phyloP scores from a whole-genome alignment of 2,113 vertebrate species.

The Stigmatopora argus region DNA sequence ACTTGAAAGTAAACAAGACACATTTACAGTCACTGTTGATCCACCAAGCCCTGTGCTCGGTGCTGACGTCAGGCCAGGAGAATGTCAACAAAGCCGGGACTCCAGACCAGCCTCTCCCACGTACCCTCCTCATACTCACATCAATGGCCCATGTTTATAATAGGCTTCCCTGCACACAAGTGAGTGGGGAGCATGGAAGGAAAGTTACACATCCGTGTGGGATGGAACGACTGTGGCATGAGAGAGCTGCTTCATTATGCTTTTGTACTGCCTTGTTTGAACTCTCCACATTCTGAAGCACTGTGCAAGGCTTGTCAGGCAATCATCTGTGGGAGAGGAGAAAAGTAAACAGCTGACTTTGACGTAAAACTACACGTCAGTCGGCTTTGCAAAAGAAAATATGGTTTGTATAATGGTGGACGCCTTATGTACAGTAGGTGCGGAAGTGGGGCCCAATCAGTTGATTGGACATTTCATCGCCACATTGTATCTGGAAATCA shows the following conservation, averaged over 20 bases:
- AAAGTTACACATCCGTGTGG: slow-evolving; percentile 57
- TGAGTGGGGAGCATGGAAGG: slow-evolving; percentile 25
- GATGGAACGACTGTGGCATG: slow-evolving; percentile 8
- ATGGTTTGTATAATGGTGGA: not conserved
- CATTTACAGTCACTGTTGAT: slow-evolving; percentile 42
- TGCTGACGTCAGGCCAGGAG: slow-evolving; percentile 63
- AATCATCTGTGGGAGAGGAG: slow-evolving; percentile 8
- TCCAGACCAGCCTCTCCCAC: slow-evolving; percentile 51
- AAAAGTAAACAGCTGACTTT: slow-evolving; percentile 28
- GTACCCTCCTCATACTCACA: slow-evolving; percentile 24
- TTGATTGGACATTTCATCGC: not conserved
- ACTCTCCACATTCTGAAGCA: slow-evolving; percentile 20
- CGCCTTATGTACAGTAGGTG: not conserved
- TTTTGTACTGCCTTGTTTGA: slow-evolving; percentile 33
- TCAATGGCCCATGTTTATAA: slow-evolving; percentile 44
- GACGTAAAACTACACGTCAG: slow-evolving; percentile 21
- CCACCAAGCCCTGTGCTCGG: slow-evolving; percentile 21
- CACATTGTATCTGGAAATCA: slow-evolving; percentile 6
- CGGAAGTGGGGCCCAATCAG: not conserved
- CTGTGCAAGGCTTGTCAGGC: slow-evolving; percentile 6
- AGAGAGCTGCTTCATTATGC: not conserved
- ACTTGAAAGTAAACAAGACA: slow-evolving; percentile 54
- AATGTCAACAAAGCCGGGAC: slow-evolving; percentile 66
- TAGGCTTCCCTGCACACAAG: slow-evolving; percentile 23
- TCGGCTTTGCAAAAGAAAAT: slow-evolving; percentile 4